A percentile compares a stretch with the other conserved stretches of the same genome.
These are phyloP conservation scores for Nemoura dubitans DNA, from an alignment of 2,888 invertebrate species.

Conservation along the genomic window DNA sequence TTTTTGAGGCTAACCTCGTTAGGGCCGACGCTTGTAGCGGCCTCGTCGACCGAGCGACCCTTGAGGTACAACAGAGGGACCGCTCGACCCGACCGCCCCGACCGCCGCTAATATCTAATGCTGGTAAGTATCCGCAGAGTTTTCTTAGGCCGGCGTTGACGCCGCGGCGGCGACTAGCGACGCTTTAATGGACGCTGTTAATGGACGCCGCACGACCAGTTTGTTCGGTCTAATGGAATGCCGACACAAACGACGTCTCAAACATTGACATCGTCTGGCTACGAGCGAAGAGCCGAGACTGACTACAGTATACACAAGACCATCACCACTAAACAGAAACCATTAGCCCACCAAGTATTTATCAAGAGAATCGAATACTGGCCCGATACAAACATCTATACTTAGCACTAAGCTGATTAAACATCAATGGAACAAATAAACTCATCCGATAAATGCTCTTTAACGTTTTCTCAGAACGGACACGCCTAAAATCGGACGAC, in stretches of 20 bases:
- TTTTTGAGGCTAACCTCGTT: not conserved
- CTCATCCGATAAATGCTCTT: not conserved
- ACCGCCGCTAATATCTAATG: not conserved
- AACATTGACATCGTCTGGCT: not conserved
- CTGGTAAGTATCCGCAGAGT: not conserved
- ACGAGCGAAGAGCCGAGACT: not conserved
- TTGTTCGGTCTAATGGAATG: constrained; percentile 26
- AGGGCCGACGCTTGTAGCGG: not conserved
- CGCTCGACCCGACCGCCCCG: not conserved
- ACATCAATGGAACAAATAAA: not conserved
- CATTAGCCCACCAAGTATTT: not conserved
- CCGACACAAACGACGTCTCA: constrained; percentile 31
- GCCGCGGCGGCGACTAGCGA: not conserved
- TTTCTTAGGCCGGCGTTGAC: not conserved
- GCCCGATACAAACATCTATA: not conserved
- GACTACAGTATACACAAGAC: not conserved
- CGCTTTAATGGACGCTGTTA: constrained; percentile 35
- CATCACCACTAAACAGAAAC: not conserved
- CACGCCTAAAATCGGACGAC: not conserved
- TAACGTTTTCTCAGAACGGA: not conserved
- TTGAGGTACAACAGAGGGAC: not conserved
- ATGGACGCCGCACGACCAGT: constrained; percentile 30
- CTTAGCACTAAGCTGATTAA: constrained; percentile 7
- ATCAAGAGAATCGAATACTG: not conserved
- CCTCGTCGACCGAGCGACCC: not conserved